Conservation (phyloP, 2,888 invertebrate species). For the Microchrysa polita region DNA sequence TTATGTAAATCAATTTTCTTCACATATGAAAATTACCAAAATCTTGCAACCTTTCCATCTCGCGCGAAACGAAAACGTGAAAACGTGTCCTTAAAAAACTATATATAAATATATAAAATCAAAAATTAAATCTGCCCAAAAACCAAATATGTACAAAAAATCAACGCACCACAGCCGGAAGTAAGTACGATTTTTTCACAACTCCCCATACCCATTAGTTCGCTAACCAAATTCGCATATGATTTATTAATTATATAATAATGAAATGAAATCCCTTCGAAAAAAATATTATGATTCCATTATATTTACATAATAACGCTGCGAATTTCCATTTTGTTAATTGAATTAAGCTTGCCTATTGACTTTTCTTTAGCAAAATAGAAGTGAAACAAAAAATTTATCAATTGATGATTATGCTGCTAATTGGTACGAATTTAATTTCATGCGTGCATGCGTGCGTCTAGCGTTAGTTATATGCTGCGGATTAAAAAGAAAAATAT, state of each 20-base stretch:
- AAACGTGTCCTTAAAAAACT: constrained; percentile 26
- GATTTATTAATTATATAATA: no score
- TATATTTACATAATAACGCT: background rate
- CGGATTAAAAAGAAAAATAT: no score
- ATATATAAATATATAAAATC: constrained; percentile 24
- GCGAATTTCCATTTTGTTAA: constrained; percentile 17
- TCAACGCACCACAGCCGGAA: constrained; percentile 40
- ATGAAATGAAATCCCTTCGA: no score
- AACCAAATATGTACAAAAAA: no score
- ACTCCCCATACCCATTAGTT: constrained; percentile 3
- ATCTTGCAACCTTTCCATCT: constrained; percentile 21
- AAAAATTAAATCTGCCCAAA: background rate
- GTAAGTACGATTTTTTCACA: constrained; percentile 43
- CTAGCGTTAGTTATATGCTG: no score
- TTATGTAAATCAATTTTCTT: constrained; percentile 35
- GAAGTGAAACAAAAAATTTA: background rate
- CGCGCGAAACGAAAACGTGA: constrained; percentile 18
- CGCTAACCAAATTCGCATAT: no score
- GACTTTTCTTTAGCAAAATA: background rate
- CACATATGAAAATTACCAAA: constrained; percentile 3
- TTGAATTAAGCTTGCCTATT: constrained; percentile 17
- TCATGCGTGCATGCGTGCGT: background rate
- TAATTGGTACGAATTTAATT: background rate
- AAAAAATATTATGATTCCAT: no score
- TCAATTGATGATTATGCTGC: background rate